Conservation (phyloP, 2,888 invertebrate species). For the Branchipolynoe longqiensis region DNA sequence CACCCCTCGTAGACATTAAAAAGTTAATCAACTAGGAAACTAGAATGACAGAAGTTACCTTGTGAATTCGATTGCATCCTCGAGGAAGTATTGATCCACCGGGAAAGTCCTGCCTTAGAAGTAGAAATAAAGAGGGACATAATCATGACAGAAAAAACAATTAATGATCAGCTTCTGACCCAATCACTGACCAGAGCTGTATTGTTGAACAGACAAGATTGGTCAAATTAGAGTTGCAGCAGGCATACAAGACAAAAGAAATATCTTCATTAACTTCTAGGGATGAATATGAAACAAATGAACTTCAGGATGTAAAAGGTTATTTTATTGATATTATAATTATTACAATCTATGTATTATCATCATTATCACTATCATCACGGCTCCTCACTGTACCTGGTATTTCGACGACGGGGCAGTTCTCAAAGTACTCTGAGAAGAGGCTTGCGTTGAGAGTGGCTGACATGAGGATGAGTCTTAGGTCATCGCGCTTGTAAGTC, state of each 20-base stretch:
- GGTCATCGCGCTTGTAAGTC: slow-evolving; percentile 84
- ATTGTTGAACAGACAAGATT: too few species aligned
- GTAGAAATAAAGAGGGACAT: slow-evolving; percentile 8
- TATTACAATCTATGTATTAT: slow-evolving; percentile 15
- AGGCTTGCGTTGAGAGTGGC: slow-evolving; percentile 93
- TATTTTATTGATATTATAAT: too few species aligned
- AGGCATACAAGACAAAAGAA: background rate
- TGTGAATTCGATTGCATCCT: slow-evolving; percentile 88
- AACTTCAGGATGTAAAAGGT: background rate
- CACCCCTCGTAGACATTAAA: background rate
- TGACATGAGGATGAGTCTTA: slow-evolving; percentile 96
- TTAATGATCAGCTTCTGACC: too few species aligned
- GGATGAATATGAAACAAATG: background rate
- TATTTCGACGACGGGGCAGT: slow-evolving; percentile 77
- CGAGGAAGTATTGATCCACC: slow-evolving; percentile 90
- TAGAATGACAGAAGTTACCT: slow-evolving; percentile 80
- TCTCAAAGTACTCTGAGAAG: slow-evolving; percentile 85
- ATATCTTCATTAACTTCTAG: too few species aligned
- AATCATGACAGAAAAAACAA: background rate
- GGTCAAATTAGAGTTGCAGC: too few species aligned
- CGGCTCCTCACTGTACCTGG: slow-evolving; percentile 73
- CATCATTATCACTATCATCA: too few species aligned
- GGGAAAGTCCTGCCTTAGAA: slow-evolving; percentile 87
- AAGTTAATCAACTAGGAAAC: background rate
- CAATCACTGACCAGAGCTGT: too few species aligned